Evolutionary conservation across 1,140 invertebrate genomes (phyloP).

Genomic region (Neuroterus valhalla): DNA sequence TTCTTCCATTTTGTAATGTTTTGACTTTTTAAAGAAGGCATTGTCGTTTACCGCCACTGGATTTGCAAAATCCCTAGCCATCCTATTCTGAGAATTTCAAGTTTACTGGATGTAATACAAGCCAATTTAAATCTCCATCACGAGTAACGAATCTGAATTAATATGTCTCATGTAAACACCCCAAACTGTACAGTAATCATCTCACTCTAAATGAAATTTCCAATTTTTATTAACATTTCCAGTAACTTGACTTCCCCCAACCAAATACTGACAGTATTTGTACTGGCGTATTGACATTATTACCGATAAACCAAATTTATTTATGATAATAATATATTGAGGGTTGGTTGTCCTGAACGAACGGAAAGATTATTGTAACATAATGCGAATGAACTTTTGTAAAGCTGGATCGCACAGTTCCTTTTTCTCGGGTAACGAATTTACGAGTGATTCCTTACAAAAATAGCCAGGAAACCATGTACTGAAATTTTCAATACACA

Average conservation of each 20-base stretch:
- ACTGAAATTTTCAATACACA: neutral
- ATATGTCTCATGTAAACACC: slow-evolving; percentile 4
- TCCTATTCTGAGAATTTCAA: slow-evolving; percentile 54
- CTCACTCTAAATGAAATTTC: neutral
- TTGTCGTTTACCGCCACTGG: slow-evolving; percentile 35
- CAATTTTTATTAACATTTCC: slow-evolving; percentile 51
- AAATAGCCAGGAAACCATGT: neutral
- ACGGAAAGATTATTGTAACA: slow-evolving; percentile 72
- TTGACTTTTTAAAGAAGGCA: slow-evolving; percentile 33
- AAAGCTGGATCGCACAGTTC: slow-evolving; percentile 71
- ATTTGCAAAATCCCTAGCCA: slow-evolving; percentile 65
- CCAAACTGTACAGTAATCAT: slow-evolving; percentile 4
- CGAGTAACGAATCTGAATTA: neutral
- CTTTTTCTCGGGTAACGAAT: slow-evolving; percentile 55
- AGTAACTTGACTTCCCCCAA: slow-evolving; percentile 66
- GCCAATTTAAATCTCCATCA: neutral
- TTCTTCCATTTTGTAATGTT: neutral
- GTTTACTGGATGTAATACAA: slow-evolving; percentile 11
- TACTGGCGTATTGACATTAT: slow-evolving; percentile 75
- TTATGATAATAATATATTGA: slow-evolving; percentile 76
- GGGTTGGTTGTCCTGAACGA: slow-evolving; percentile 69
- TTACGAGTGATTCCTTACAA: neutral
- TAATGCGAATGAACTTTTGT: slow-evolving; percentile 67
- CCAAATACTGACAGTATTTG: slow-evolving; percentile 74
- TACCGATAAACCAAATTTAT: slow-evolving; percentile 76